These are phyloP conservation scores for Hippocampus barbouri DNA, from an alignment of 2,113 vertebrate species.

Conservation along the genomic window DNA sequence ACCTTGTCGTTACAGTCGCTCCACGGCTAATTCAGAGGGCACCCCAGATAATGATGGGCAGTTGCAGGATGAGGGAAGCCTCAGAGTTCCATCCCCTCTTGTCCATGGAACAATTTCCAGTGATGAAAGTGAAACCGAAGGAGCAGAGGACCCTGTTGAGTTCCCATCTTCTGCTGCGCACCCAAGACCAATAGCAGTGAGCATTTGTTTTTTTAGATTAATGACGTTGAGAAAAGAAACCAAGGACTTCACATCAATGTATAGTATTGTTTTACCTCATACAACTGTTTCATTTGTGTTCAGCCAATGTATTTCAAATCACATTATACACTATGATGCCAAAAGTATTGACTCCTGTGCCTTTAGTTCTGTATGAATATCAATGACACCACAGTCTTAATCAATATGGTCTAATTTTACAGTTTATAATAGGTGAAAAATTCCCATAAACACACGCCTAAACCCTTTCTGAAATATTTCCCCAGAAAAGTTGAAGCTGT, in stretches of 20 bases:
- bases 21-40: constrained; percentile 71
- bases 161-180: constrained; percentile 76
- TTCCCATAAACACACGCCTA: no score
- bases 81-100: constrained; percentile 71
- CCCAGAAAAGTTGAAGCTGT: no score
- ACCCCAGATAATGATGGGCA: constrained; percentile 71
- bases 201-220: background rate
- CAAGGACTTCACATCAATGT: background rate
- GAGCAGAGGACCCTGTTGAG: constrained; percentile 63
- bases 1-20: constrained; percentile 41
- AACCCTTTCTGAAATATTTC: no score
- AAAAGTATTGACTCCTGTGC: no score
- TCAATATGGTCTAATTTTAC: no score
- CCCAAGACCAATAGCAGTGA: constrained; percentile 83
- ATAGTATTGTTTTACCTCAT: no score
- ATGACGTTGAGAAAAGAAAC: background rate
- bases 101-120: constrained; percentile 76
- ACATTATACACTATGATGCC: no score
- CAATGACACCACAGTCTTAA: no score
- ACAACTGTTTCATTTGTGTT: no score
- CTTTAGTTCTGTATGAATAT: no score
- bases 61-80: constrained; percentile 63
- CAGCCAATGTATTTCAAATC: no score
- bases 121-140: constrained; percentile 85
- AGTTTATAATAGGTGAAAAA: no score